Base-by-base conservation (phyloP, 2,113 vertebrate genomes). In the Hoplias malabaricus region DNA sequence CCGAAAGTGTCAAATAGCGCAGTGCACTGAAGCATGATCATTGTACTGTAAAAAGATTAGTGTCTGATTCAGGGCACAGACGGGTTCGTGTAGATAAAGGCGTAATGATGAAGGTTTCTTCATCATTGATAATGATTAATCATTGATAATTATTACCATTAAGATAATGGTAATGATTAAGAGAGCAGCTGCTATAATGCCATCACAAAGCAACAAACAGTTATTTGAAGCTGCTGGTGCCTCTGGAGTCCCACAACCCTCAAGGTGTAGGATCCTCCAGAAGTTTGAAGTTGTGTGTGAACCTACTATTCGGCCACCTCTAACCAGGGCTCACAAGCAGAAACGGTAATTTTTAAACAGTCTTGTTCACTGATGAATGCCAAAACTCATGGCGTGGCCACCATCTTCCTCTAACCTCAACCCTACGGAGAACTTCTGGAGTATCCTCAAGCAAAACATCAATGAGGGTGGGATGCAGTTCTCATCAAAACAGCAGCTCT, bases 361-460 rank as follows among this genome's bases (percentile, higher is more conserved):
- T 46, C 3, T 46, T 46, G 3, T 46, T 46, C 16, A 46, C 10
- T 46, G 43, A 46, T 46, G 43, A 46, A 16, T 46, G 10, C 43
- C 10, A 12, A 62, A 62, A 62, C 25, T 62, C 59, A 1, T 62
- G 25, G 59, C 16, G 25, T 62, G 25, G 59, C 25, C 25, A 5
- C 59, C 59, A 62, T 62, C 59, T 27, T 62, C n/a, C 59, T 27
- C 2, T 62, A 27, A 62, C 25, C 59, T 62, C 59, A 62, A 29
- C 27, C 27, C 59, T 62, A 62, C 9, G 27, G 59, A 62, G 25
- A 62, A 62, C 59, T 27, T 25, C 31, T 62, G 12, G 59, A 62
- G 59, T 14, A 62, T 62, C 5, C 59, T 62, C 59, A 62, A 62
- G 29, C 59, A 23, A 62, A 62, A n/a, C n/a, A n/a, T n/a, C n/a